Evolutionary conservation across 2,113 vertebrate species (phyloP), one percentile per base, ranked within the genome.

Genomic region (Panurus biarmicus): DNA sequence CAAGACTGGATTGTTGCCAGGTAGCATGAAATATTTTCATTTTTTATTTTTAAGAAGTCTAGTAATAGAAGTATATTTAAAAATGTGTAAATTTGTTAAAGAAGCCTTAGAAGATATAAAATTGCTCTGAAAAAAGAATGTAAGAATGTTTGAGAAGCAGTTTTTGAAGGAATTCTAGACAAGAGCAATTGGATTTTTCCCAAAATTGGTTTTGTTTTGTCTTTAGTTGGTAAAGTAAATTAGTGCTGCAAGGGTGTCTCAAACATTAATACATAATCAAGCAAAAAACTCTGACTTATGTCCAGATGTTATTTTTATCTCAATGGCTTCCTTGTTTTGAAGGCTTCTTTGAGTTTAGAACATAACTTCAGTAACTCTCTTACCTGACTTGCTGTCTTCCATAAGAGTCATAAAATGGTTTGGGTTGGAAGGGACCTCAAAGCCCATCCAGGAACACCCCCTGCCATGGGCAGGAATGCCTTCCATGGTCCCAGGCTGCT

Each of bases 391-490:
- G 7, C 5, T 56, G 6, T 67, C 20, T 45, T 56, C 10, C 22
- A 56, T 44, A 26, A 26, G 22, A 61, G 22, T 20, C 26, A 31
- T 4, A 36, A 21, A 40, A 22, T 3, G 6, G 5, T 61, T 70
- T 24, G 54, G 5, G 15, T 8, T 42, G 25, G 36, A 5, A 51
- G 12, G 10, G 12, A 19, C 6, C 8, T 4, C 2, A 23, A 42
- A 70, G 4, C 7, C 6, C 29, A 50, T 5, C 24, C 44, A 5
- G 2, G 12, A 0, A 18, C 40, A 29, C 42, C 11, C 11, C 44
- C 29, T 58, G 45, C 9, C 54, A n/a, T 23, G 35, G 2, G 19
- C 64, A 50, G 23, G 23, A 35, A 38, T 28, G 21, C 7, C 10
- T 38, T 1, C 50, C 26, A 45, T 25, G 19, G 1, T 28, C 38